Percentiles rank a stretch among this genome's conserved stretches.
phyloP scores from a whole-genome alignment of 2,888 invertebrate species.

The Mactromeris polynyma region DNA sequence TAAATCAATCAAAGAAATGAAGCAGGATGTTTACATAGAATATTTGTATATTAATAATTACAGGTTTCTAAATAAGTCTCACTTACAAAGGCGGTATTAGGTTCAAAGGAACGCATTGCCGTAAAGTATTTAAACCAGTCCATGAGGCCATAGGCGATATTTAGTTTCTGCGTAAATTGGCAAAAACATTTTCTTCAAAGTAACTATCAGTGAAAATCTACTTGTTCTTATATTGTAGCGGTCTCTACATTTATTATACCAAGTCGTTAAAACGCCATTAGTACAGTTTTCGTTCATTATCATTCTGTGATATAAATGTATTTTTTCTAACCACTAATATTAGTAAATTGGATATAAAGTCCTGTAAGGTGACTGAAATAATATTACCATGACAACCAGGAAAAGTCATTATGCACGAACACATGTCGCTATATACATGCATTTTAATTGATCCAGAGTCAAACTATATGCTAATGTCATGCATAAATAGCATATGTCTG shows the following conservation, averaged over 20 bases:
- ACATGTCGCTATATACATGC: neutral
- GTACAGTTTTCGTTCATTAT: neutral
- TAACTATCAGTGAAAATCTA: constrained; percentile 2
- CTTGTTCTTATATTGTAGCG: neutral
- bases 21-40: neutral
- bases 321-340: neutral
- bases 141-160: neutral
- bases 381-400: neutral
- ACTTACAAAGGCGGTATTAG: neutral
- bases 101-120: neutral
- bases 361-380: neutral
- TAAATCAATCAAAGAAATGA: neutral
- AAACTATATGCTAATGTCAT: neutral
- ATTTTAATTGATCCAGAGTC: neutral
- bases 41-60: neutral
- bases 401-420: neutral
- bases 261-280: constrained; percentile 19
- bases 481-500: neutral
- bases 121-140: neutral
- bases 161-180: neutral
- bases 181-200: neutral
- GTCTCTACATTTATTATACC: neutral
- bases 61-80: neutral
- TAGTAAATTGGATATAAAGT: neutral
- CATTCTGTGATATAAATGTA: constrained; percentile 1